Evolutionary conservation across 2,113 vertebrate species (phyloP), one percentile per base, ranked within the genome.

Genomic region (Sorex araneus): DNA sequence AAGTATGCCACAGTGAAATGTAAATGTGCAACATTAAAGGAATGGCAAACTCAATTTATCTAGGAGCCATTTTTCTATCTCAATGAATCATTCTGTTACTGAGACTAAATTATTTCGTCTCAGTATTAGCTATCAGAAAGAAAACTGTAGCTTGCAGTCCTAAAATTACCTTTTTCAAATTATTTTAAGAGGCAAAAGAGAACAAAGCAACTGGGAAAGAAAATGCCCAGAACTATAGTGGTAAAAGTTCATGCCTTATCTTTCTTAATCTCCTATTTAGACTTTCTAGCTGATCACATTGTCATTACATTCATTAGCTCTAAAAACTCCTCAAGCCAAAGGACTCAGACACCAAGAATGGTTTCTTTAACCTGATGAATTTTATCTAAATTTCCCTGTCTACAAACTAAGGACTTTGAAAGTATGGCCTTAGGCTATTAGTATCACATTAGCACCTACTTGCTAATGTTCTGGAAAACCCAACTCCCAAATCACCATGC

Each of bases 171-270:
- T 1, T 76, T 43, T 85, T 92, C 34, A 78, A 57, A 60, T 82
- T 89, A 57, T 83, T 92, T 90, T 90, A 16, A 91, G n/a, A 63
- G 71, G 54, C 13, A 63, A 4, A 76, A 10, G 63, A 75, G 34
- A 57, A 11, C 1, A 8, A 30, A 10, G 4, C 4, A 32, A 15
- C 19, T 34, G 32, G 32, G 18, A 2, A 36, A 86, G 9, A 2
- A 13, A 6, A 8, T 25, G 2, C 15, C 21, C 3, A 27, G n/a
- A 21, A 11, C 3, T 64, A 0, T 19, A 27, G 4, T 73, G 7
- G 57, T 16, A 75, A 79, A 73, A 32, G 27, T 6, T 77, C 32
- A 45, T 8, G n/a, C 57, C 32, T 30, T 54, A 34, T 82, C 10
- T 70, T 74, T 18, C 45, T 91, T 21, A 47, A 4, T 79, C 36